Evolutionary conservation across 2,113 vertebrate genomes (phyloP).

Genomic region (Ochotona princeps): DNA sequence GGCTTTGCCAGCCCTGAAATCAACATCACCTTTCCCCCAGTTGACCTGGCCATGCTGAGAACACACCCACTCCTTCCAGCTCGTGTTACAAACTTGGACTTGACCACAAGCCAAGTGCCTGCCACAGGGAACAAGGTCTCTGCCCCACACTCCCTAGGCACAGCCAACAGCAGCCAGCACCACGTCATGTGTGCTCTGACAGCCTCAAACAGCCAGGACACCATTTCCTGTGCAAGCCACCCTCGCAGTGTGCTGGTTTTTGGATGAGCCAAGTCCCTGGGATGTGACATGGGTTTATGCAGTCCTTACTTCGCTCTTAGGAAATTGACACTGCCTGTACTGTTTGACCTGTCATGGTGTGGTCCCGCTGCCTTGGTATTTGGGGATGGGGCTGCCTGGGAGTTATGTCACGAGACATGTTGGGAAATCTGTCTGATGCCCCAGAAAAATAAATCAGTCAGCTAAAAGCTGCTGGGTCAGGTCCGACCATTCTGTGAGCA

Average conservation of each 20-base stretch:
- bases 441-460: not conserved
- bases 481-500: not conserved
- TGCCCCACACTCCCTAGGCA: too few species aligned
- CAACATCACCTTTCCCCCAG: constrained; percentile 77
- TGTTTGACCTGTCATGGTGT: not conserved
- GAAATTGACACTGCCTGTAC: fast-evolving
- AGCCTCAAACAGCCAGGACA: not conserved
- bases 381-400: not conserved
- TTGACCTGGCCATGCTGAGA: constrained; percentile 51
- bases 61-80: constrained; percentile 70
- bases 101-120: constrained; percentile 45
- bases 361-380: not conserved
- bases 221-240: not conserved
- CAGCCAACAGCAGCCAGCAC: not conserved
- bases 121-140: not conserved
- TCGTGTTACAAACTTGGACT: constrained; percentile 51
- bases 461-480: not conserved
- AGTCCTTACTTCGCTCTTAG: not conserved
- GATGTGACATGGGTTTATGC: not conserved
- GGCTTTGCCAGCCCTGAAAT: not conserved
- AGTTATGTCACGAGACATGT: not conserved
- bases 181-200: not conserved
- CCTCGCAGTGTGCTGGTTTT: too few species aligned
- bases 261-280: not conserved
- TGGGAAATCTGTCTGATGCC: not conserved